phyloP scores from a whole-genome alignment of 2,113 vertebrate genomes.

The Anthoscopus minutus region DNA sequence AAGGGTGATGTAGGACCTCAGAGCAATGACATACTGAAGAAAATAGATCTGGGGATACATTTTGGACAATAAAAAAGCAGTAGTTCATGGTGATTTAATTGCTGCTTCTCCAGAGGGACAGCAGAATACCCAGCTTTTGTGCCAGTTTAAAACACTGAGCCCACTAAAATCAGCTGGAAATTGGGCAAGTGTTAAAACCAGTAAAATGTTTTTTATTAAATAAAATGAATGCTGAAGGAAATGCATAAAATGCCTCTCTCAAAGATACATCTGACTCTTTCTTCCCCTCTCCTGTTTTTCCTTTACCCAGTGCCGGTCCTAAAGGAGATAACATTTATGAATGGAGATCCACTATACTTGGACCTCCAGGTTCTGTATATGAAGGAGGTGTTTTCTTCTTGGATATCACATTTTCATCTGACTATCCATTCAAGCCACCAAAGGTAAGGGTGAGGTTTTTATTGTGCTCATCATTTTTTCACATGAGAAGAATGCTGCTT shows the following conservation, averaged over 20 bases:
- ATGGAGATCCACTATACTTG: slow-evolving; percentile 97
- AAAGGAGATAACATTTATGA: slow-evolving; percentile 99
- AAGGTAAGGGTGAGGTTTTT: slow-evolving; percentile 80
- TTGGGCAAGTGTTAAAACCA: not conserved
- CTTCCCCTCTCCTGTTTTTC: not conserved
- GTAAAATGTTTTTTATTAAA: not conserved
- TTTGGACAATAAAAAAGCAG: not conserved
- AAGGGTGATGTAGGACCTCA: not conserved
- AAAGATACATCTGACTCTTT: not conserved
- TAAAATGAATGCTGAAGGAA: not conserved
- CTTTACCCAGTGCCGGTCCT: slow-evolving; percentile 82
- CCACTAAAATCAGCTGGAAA: not conserved
- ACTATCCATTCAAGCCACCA: slow-evolving; percentile 97
- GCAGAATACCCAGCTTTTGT: not conserved
- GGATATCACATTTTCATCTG: slow-evolving; percentile 96
- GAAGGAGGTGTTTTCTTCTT: slow-evolving; percentile 97
- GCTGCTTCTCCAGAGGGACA: not conserved
- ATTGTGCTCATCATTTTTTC: not conserved
- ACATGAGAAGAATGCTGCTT: not conserved
- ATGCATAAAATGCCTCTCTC: not conserved
- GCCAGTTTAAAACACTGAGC: not conserved
- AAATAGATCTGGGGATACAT: not conserved
- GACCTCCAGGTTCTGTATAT: slow-evolving; percentile 93
- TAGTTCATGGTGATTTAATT: not conserved
- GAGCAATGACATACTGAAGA: not conserved